Conservation (phyloP, 2,888 invertebrate genomes). For the Girardia tigrina region DNA sequence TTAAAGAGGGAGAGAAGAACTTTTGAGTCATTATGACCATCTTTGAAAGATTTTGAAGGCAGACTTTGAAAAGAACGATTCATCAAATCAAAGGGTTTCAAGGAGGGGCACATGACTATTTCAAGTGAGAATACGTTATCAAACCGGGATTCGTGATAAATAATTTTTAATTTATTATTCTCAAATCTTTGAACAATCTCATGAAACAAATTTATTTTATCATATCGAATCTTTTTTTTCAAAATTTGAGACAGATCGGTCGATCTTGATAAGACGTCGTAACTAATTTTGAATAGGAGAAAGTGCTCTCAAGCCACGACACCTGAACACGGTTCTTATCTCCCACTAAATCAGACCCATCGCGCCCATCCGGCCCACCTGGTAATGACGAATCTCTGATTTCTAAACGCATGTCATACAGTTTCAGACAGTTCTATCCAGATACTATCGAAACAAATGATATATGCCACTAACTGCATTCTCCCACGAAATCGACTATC, state of each 20-base stretch:
- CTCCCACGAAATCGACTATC: constrained; percentile 15
- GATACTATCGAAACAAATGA: background rate
- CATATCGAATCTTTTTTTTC: too few species aligned
- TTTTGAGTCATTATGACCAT: too few species aligned
- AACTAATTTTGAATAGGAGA: background rate
- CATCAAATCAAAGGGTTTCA: too few species aligned
- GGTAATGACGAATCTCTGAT: background rate
- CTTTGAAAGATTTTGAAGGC: too few species aligned
- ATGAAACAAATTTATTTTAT: too few species aligned
- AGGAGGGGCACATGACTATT: too few species aligned
- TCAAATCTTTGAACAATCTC: too few species aligned
- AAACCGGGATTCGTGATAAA: too few species aligned
- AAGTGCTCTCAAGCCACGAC: background rate
- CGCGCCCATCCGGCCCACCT: constrained; percentile 6
- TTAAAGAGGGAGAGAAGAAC: too few species aligned
- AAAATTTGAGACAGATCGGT: background rate
- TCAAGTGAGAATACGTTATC: too few species aligned
- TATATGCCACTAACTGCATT: background rate
- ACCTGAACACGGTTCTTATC: background rate
- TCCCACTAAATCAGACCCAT: background rate
- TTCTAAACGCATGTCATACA: background rate
- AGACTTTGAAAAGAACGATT: too few species aligned
- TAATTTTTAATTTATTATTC: too few species aligned
- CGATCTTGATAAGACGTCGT: background rate
- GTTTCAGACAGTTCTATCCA: background rate